These are phyloP conservation scores for Pelagia noctiluca DNA, from an alignment of 30 jellyfish, hydroid and myxozoan genomes.

Conservation along the genomic window DNA sequence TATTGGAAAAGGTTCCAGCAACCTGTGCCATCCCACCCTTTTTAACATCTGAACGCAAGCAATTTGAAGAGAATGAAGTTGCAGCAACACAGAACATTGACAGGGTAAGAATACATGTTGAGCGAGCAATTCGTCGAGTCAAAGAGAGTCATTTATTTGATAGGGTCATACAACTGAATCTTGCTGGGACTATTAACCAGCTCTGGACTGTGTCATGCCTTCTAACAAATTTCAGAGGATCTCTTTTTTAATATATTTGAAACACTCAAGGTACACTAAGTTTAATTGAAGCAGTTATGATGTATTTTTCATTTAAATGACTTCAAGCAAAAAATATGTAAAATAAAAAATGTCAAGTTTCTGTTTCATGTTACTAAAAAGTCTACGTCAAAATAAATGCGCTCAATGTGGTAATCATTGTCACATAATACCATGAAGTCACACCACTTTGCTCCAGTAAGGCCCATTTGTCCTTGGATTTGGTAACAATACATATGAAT, in stretches of 20 bases:
- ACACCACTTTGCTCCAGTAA: conserved; percentile 30
- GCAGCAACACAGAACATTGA: conserved; percentile 12
- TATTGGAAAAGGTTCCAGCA: conserved; percentile 4
- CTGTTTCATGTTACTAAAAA: neutral
- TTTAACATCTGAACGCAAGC: neutral
- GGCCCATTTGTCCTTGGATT: conserved; percentile 31
- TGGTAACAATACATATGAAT: conserved; percentile 30
- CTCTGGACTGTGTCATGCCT: conserved; percentile 42
- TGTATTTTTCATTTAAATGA: no score
- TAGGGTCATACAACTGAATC: conserved; percentile 12
- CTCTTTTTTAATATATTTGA: no score
- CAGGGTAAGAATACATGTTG: conserved; percentile 16
- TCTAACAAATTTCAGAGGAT: conserved; percentile 24
- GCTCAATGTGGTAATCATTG: conserved; percentile 4
- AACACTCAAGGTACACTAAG: no score
- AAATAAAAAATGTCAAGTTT: conserved; percentile 26
- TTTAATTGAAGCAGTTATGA: no score
- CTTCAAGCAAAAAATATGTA: conserved; percentile 15
- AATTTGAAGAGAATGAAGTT: conserved; percentile 12
- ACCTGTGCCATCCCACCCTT: conserved; percentile 22
- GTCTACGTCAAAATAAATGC: conserved; percentile 23
- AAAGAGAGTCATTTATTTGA: conserved; percentile 15
- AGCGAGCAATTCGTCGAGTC: conserved; percentile 37
- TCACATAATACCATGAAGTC: conserved; percentile 15
- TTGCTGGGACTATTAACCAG: conserved; percentile 36